Conservation (phyloP, 2,888 invertebrate genomes). For the Macrophya annulata region DNA sequence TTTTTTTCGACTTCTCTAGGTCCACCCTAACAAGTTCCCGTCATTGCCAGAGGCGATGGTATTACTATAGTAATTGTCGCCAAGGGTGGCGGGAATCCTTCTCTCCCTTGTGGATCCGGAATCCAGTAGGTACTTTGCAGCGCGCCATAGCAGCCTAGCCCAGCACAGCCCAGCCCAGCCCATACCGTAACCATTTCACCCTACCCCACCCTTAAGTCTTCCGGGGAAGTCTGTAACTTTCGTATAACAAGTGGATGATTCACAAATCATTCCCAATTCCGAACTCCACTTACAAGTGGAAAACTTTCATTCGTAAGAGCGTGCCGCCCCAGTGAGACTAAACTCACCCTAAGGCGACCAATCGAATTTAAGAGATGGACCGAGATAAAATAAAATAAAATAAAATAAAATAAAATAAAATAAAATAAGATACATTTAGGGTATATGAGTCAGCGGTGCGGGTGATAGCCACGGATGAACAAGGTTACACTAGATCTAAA, state of each 20-base stretch:
- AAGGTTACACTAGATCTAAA: constrained; percentile 19
- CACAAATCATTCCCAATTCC: constrained; percentile 75
- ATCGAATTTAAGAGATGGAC: constrained; percentile 51
- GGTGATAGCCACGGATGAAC: constrained; percentile 31
- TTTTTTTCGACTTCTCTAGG: not conserved
- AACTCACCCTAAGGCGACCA: constrained; percentile 32
- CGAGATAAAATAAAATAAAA: constrained; percentile 37
- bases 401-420: constrained; percentile 28
- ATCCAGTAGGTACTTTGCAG: constrained; percentile 44
- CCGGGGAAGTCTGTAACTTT: constrained; percentile 71
- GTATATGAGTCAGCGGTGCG: constrained; percentile 49
- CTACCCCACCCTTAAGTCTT: constrained; percentile 58
- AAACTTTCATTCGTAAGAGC: constrained; percentile 51
- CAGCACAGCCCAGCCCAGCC: too few relatives aligned
- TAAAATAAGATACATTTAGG: constrained; percentile 27
- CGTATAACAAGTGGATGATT: constrained; percentile 78
- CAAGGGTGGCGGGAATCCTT: constrained; percentile 67
- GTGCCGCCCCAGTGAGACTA: constrained; percentile 31
- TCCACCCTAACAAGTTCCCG: constrained; percentile 74
- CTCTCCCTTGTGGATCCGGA: constrained; percentile 47
- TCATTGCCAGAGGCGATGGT: constrained; percentile 73
- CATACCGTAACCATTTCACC: not conserved
- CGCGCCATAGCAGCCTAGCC: not conserved
- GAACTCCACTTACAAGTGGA: constrained; percentile 52
- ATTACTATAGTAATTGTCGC: constrained; percentile 78